A percentile compares a stretch with the other conserved stretches of the same genome.
Conservation (phyloP, 35 echinoderm and acorn worm genomes). For the Apostichopus californicus region DNA sequence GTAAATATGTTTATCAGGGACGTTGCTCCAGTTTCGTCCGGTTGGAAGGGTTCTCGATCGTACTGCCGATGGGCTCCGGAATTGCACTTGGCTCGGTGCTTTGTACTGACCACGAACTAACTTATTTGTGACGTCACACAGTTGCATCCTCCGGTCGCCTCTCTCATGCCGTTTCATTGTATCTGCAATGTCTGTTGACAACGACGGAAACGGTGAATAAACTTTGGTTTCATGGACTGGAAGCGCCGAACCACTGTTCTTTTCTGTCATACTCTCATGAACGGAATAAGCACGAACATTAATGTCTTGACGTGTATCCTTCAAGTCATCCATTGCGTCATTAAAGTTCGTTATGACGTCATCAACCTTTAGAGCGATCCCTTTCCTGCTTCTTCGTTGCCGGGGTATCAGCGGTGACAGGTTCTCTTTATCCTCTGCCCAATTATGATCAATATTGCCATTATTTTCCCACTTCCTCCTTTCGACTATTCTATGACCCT, state of each 20-base stretch:
- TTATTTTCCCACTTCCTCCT: not conserved
- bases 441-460: not conserved
- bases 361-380: slow-evolving; percentile 10
- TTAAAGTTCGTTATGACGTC: slow-evolving; percentile 12
- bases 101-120: slow-evolving; percentile 6
- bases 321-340: slow-evolving; percentile 13
- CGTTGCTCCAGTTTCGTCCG: not conserved
- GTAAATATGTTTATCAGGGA: slow-evolving; percentile 40
- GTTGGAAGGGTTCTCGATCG: slow-evolving; percentile 14
- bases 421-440: not conserved
- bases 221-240: too few species aligned
- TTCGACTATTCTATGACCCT: not conserved
- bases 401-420: not conserved
- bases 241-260: not conserved
- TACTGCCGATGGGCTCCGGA: slow-evolving; percentile 2
- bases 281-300: not conserved
- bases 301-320: slow-evolving; percentile 1
- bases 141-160: not conserved
- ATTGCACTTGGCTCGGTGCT: not conserved
- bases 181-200: not conserved
- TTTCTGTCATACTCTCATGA: not conserved
- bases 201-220: not conserved
- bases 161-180: not conserved
- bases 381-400: slow-evolving; percentile 23
- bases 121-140: slow-evolving; percentile 15